Conservation (phyloP, 2,888 invertebrate genomes). For the Lepidochrysops patricia region DNA sequence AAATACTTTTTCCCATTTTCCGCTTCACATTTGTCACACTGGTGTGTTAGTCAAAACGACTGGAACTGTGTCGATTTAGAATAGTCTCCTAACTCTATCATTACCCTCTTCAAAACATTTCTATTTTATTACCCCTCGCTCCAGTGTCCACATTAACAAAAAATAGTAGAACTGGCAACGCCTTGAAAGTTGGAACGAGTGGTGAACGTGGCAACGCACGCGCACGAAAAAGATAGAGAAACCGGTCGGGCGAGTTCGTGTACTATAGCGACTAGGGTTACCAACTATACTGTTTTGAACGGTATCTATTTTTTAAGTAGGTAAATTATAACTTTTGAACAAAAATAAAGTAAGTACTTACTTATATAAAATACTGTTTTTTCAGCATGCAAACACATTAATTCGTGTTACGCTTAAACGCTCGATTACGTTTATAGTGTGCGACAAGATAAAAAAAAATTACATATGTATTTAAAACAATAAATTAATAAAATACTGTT, state of each 20-base stretch:
- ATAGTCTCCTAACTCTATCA: constrained; percentile 27
- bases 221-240: constrained; percentile 57
- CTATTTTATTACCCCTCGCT: constrained; percentile 65
- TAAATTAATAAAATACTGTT: too few species aligned
- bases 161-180: constrained; percentile 59
- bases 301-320: too few species aligned
- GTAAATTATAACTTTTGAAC: too few species aligned
- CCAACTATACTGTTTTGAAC: too few species aligned
- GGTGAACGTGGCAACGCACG: constrained; percentile 63
- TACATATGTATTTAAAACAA: too few species aligned
- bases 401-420: too few species aligned
- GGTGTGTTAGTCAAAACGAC: constrained; percentile 1
- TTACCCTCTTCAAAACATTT: constrained; percentile 39
- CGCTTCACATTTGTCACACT: background rate
- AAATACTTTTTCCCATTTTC: background rate
- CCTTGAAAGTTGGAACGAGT: constrained; percentile 41
- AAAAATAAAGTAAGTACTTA: too few species aligned
- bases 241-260: constrained; percentile 57
- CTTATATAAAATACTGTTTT: too few species aligned
- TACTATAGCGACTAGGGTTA: too few species aligned
- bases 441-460: too few species aligned
- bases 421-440: too few species aligned
- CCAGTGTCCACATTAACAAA: constrained; percentile 66
- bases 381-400: too few species aligned
- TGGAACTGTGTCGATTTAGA: constrained; percentile 7